Base-by-base conservation (phyloP, 92 coral and sea anemone genomes). In the Umimayanthus chanpuru region DNA sequence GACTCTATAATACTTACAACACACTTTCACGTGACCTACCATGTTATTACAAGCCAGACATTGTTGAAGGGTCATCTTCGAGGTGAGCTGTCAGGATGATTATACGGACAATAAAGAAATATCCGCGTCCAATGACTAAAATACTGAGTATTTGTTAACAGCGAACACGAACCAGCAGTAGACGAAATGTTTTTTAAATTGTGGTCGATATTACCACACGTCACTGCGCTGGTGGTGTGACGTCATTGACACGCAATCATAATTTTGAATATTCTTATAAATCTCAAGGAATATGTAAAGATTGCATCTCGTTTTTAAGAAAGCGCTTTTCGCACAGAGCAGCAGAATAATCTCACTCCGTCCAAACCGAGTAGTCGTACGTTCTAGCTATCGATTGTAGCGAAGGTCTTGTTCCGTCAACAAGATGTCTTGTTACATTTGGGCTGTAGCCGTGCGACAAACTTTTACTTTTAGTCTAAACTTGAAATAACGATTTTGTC, bases 201-300 rank as follows among this genome's bases (percentile, higher is more conserved):
- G 40, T n/a, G 39, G 77, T 9, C 43, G 43, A 28, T 32, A 73
- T 75, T 38, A 75, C 50, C 79, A 75, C 79, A 75, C 20, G 79
- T 38, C 50, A 73, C 53, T 36, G 79, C 79, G 79, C 39, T 75
- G 79, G 79, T 75, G 79, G 79, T 39, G 44, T 75, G 79, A 75
- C 79, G 79, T 75, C 79, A 75, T 8, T 71, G 9, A 26, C 76
- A 71, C 28, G 14, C 44, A 32, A 32, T 39, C 5, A 72, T 41
- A 72, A 50, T 12, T 61, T 61, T 18, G 25, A 75, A 38, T 38
- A 39, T 36, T 39, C 7, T 38, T 8, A 18, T 38, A 25, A 61
- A 6, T 56, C 66, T 56, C 66, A 56, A 56, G 5, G 5, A 56
- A 56, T 61, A 21, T 0, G 21, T 61, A 61, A 61, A 61, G 25